These are phyloP conservation scores for Leptocoma aspasia DNA, from an alignment of 2,113 vertebrate genomes.

Conservation along the genomic window DNA sequence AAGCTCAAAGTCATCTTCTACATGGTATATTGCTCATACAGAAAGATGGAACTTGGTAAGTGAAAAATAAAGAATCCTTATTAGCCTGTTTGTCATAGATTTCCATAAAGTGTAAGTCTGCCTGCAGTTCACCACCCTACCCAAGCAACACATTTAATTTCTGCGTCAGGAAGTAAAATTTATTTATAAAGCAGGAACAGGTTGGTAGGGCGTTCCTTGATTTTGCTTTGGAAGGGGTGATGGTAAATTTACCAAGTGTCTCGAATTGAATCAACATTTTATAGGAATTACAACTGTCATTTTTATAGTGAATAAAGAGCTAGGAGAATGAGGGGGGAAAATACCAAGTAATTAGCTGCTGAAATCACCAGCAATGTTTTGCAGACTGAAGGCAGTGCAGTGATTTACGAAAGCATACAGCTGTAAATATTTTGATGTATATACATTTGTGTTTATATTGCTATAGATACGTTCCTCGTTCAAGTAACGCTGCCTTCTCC, in stretches of 20 bases:
- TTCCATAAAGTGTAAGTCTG: conserved; percentile 34
- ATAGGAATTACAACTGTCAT: conserved; percentile 68
- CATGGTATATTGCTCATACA: neutral
- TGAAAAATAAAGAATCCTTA: neutral
- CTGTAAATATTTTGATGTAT: conserved; percentile 31
- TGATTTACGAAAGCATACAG: neutral
- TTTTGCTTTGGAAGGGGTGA: conserved; percentile 75
- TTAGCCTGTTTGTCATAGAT: conserved; percentile 44
- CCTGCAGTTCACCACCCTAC: conserved; percentile 22
- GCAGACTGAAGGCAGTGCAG: neutral
- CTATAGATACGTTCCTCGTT: neutral
- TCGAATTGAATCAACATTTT: conserved; percentile 71
- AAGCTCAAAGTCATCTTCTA: neutral
- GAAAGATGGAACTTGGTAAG: neutral
- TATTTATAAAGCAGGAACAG: conserved; percentile 73
- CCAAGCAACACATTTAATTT: neutral
- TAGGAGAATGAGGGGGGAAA: neutral
- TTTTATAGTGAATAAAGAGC: conserved; percentile 31
- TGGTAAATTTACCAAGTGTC: conserved; percentile 75
- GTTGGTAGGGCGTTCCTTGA: conserved; percentile 71
- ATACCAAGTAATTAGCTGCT: neutral
- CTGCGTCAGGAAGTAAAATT: conserved; percentile 53
- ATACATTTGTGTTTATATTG: neutral
- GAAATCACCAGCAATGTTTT: neutral
- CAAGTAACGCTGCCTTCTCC: neutral